These are phyloP conservation scores for Epinotia demarniana DNA, from an alignment of 2,888 invertebrate species.

Conservation along the genomic window DNA sequence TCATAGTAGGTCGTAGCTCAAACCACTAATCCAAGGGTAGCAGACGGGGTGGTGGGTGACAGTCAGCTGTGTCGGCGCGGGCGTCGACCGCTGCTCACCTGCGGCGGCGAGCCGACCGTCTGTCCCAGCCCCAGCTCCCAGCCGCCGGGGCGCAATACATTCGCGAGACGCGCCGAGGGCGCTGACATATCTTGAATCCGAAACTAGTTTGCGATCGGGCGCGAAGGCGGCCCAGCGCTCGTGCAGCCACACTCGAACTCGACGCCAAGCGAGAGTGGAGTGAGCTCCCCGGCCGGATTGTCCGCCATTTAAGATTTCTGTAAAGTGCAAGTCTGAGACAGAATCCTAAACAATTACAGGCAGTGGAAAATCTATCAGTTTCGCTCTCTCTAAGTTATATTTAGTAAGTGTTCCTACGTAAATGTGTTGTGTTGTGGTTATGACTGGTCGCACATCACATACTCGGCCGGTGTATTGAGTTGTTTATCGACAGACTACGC, in stretches of 20 bases:
- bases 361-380: conserved; percentile 32
- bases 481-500: conserved; percentile 2
- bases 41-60: not conserved
- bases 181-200: conserved; percentile 14
- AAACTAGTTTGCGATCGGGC: conserved; percentile 32
- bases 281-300: not conserved
- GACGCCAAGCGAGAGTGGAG: not conserved
- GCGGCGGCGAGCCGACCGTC: conserved; percentile 49
- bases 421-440: too few relatives aligned
- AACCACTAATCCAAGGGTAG: not conserved
- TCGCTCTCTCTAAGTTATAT: conserved; percentile 23
- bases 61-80: conserved; percentile 32
- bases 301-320: not conserved
- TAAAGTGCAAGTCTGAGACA: conserved; percentile 5
- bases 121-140: conserved; percentile 44
- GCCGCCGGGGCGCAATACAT: conserved; percentile 41
- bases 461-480: conserved; percentile 10
- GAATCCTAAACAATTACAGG: conserved; percentile 3
- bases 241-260: conserved; percentile 5
- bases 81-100: conserved; percentile 41
- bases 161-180: conserved; percentile 6
- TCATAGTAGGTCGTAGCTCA: not conserved
- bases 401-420: conserved; percentile 40
- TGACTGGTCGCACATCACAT: not conserved
- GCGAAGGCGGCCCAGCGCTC: conserved; percentile 17